These are phyloP conservation scores for Laspeyria flexula DNA, from an alignment of 2,888 invertebrate species.

Conservation along the genomic window DNA sequence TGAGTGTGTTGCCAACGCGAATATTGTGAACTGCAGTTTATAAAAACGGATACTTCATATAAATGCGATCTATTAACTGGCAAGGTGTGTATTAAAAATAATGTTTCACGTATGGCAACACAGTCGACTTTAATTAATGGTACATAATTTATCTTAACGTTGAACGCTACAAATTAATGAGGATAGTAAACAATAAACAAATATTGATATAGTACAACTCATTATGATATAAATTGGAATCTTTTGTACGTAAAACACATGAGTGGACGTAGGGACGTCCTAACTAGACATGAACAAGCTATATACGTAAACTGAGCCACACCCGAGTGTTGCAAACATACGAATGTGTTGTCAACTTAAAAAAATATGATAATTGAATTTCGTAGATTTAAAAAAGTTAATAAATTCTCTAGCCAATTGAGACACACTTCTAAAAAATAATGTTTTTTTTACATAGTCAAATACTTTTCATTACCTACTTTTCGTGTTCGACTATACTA, in stretches of 20 bases:
- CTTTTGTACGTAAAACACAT: slow-evolving; percentile 58
- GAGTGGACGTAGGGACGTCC: slow-evolving; percentile 9
- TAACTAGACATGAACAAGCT: neutral
- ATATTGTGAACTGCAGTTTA: slow-evolving; percentile 30
- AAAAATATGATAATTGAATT: slow-evolving; percentile 5
- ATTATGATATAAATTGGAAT: slow-evolving; percentile 63
- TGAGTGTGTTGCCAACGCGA: slow-evolving; percentile 59
- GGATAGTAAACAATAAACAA: slow-evolving; percentile 49
- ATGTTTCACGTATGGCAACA: slow-evolving; percentile 49
- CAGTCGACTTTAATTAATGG: slow-evolving; percentile 36
- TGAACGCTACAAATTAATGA: slow-evolving; percentile 63
- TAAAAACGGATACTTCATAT: slow-evolving; percentile 22
- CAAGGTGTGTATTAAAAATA: slow-evolving; percentile 22
- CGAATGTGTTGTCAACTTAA: slow-evolving; percentile 8
- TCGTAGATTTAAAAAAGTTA: slow-evolving; percentile 6
- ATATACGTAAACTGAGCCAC: slow-evolving; percentile 5
- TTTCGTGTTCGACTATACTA: neutral
- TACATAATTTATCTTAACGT: slow-evolving; percentile 62
- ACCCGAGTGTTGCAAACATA: slow-evolving; percentile 7
- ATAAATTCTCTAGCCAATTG: slow-evolving; percentile 13
- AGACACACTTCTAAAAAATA: slow-evolving; percentile 9
- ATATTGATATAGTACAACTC: slow-evolving; percentile 38
- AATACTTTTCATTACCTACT: neutral
- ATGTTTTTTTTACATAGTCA: slow-evolving; percentile 9
- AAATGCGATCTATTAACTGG: slow-evolving; percentile 49